Base-by-base conservation (phyloP, 1,140 invertebrate species). In the Drosophila baimaii region DNA sequence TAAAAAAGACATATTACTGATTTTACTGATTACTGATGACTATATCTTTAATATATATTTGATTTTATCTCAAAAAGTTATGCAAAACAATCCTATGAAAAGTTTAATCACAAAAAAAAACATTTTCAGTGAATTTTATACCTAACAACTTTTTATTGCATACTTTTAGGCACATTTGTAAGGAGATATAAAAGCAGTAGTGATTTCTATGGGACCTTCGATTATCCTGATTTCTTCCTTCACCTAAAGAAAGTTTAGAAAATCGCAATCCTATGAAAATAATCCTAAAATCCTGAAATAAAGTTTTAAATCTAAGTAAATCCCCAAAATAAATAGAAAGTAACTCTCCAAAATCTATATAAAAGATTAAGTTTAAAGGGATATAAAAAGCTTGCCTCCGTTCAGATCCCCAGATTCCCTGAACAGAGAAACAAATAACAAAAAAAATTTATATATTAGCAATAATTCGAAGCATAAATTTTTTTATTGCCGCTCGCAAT, bases 401-500 rank as follows among this genome's bases (percentile, higher is more conserved):
- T 25, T 23, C 17, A 23, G 19, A 21, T 9, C 19, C 51, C 13
- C 10, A 6, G 13, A 31, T 13, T 15, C 63, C n/a, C 27, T 15
- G 15, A 7, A 33, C 15, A 19, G 41, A 21, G n/a, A 47, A 35
- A 56, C 74, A 37, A 49, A 62, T 58, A 81, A 44, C 33, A 25
- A 13, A 56, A 57, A 46, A 71, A 49, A 49, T n/a, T n/a, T 81
- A 59, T 73, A 77, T 86, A 86, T 82, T 77, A 77, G 83, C 79
- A 82, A 88, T 86, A 86, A 88, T 86, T 88, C 77, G 79, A 86
- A 47, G 43, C 59, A 89, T 83, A 74, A 55, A 89, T 80, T 89
- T 80, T 77, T 88, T 89, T 88, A 88, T 89, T 89, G 77, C 77
- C 39, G 56, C 77, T 80, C 49, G 83, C 84, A 89, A 88, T 88